A percentile compares a stretch with the other conserved stretches of the same genome.
Evolutionary conservation across 2,797 vertebrate species (phyloP).

Genomic region (Eutrigla gurnardus): DNA sequence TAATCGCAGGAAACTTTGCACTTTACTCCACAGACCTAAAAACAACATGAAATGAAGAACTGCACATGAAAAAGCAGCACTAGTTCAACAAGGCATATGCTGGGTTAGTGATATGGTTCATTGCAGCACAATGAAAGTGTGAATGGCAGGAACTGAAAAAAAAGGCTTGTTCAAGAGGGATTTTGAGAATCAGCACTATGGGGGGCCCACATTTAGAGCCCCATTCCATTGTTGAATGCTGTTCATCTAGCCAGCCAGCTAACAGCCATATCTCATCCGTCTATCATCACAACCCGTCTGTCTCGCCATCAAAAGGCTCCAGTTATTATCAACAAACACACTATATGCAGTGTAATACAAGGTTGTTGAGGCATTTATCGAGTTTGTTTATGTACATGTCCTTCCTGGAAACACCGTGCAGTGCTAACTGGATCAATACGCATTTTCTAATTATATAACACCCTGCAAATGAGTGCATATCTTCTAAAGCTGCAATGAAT

Average conservation of each 20-base stretch:
- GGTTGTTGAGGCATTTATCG: neutral
- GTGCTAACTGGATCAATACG: neutral
- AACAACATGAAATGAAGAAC: conserved; percentile 17
- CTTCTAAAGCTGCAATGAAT: neutral
- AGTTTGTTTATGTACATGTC: neutral
- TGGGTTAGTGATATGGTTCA: conserved; percentile 63
- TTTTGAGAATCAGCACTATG: conserved; percentile 79
- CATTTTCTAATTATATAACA: conserved; percentile 6
- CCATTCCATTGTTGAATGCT: conserved; percentile 58
- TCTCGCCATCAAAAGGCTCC: conserved; percentile 26
- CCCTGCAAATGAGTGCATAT: neutral
- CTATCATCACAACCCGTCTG: conserved; percentile 38
- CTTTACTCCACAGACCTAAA: conserved; percentile 12
- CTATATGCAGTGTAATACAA: neutral
- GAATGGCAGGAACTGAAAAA: conserved; percentile 69
- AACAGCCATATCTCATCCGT: conserved; percentile 53
- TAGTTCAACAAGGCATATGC: conserved; percentile 29
- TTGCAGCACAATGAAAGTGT: conserved; percentile 67
- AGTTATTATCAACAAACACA: neutral
- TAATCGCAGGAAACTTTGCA: neutral
- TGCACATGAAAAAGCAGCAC: conserved; percentile 45
- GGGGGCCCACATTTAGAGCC: conserved; percentile 69
- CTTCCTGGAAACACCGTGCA: neutral
- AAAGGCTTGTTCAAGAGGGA: conserved; percentile 70
- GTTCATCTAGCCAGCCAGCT: conserved; percentile 48